A percentile compares a stretch with the other conserved stretches of the same genome.
Conservation (phyloP, 2,797 vertebrate genomes). For the Triplophysa bombifrons region DNA sequence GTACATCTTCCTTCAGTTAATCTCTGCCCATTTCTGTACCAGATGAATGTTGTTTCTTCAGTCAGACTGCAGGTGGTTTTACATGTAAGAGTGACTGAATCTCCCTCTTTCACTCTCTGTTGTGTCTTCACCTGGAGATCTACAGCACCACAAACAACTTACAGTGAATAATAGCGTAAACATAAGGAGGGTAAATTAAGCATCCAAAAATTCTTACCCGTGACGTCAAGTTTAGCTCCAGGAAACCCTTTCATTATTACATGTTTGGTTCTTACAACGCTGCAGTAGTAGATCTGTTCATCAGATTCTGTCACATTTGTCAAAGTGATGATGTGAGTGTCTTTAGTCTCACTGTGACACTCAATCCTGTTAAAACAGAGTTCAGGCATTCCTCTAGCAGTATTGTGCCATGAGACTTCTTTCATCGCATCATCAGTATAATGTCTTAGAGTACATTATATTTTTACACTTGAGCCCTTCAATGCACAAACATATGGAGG, state of each 20-base stretch:
- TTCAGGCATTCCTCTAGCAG: too few species aligned
- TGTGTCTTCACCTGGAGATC: neutral
- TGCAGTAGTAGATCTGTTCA: too few species aligned
- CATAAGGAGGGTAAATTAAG: too few species aligned
- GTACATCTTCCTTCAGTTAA: neutral
- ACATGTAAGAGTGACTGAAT: neutral
- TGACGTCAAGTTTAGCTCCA: too few species aligned
- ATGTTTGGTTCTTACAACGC: too few species aligned
- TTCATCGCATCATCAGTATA: accelerated
- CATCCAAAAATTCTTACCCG: too few species aligned
- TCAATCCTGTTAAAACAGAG: neutral
- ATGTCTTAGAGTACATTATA: conserved; percentile 11
- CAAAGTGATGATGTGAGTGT: too few species aligned
- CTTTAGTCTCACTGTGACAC: neutral
- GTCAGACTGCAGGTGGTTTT: conserved; percentile 28
- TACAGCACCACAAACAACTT: neutral
- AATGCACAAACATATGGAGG: conserved; percentile 30
- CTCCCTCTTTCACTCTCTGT: too few species aligned
- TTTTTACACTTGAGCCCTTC: conserved; percentile 42
- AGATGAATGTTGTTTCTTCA: conserved; percentile 40
- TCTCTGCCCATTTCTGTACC: conserved; percentile 24
- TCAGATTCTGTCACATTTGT: too few species aligned
- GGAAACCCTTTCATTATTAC: too few species aligned
- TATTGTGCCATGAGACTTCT: conserved; percentile 15
- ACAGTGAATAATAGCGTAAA: too few species aligned